Conservation (phyloP, 2,888 invertebrate genomes). For the Dorcus hopei region DNA sequence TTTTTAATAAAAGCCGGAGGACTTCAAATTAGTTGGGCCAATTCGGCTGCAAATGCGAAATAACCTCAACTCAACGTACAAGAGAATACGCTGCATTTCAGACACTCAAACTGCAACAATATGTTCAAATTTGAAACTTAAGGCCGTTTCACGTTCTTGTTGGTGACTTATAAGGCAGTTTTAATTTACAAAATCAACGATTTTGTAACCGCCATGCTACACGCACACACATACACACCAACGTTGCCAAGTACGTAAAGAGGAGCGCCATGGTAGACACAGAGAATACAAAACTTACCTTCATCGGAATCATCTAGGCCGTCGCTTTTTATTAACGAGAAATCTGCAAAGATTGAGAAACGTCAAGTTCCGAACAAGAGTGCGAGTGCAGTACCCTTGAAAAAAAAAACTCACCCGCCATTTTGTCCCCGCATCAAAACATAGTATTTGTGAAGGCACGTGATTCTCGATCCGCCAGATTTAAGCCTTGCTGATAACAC, state of each 20-base stretch:
- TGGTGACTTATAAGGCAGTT: background rate
- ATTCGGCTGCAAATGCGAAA: no score
- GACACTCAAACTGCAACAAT: no score
- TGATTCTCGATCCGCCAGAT: constrained; percentile 30
- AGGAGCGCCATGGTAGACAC: constrained; percentile 6
- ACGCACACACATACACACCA: constrained; percentile 17
- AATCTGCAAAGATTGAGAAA: constrained; percentile 39
- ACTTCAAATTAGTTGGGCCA: no score
- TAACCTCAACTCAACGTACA: no score
- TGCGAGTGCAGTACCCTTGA: constrained; percentile 13
- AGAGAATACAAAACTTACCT: constrained; percentile 35
- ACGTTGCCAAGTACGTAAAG: constrained; percentile 1
- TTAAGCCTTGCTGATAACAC: constrained; percentile 3
- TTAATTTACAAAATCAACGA: constrained; percentile 3
- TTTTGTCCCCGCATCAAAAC: constrained; percentile 48
- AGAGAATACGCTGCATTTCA: no score
- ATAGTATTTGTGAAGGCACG: constrained; percentile 46
- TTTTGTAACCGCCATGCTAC: constrained; percentile 10
- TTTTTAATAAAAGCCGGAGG: no score
- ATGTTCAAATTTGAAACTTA: no score
- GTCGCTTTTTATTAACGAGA: constrained; percentile 42
- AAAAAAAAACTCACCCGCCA: constrained; percentile 47
- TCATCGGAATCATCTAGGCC: constrained; percentile 45
- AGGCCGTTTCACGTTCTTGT: no score
- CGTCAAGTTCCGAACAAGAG: constrained; percentile 13